Evolutionary conservation across 1,140 invertebrate genomes (phyloP), one percentile per base, ranked within the genome.

Genomic region (Aphis craccivora): DNA sequence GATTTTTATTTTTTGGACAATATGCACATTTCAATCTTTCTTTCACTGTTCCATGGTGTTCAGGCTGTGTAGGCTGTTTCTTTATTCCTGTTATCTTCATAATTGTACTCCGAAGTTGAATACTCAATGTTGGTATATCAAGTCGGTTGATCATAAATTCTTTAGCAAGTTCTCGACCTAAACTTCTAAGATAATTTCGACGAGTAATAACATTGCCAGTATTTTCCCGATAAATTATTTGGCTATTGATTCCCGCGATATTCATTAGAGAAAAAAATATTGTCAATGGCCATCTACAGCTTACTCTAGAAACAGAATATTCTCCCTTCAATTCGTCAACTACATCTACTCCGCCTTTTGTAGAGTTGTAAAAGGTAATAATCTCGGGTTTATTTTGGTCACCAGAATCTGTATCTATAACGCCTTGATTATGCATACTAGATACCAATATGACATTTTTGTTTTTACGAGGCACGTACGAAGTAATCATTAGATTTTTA

Each of bases 401-500:
- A 40, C 37, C 37, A 48, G 48, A 48, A 48, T 48, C 30, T 83
- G 23, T 83, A 83, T 83, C 81, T 83, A 83, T 83, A 83, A 83
- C 81, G 81, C 81, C 81, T 83, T 40, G n/a, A 83, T 83, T 18
- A 83, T 83, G 81, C 81, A 83, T 83, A 83, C 81, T 83, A 83
- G 81, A 83, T 83, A 83, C 81, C 81, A 83, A 83, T 83, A 83
- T 35, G 30, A 84, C n/a, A 84, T 84, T 84, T 84, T 84, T 35
- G 81, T 35, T 84, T 84, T 84, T 84, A 84, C n/a, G n/a, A 84
- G 81, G 81, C 81, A 84, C 37, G 40, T 84, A 40, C 81, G 81
- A 84, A 35, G 81, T 84, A 84, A 84, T 84, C n/a, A 84, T 84
- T 84, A n/a, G 30, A 84, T 84, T 84, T 84, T 84, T 84, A 84